Percentiles rank a stretch among this genome's conserved stretches.
Conservation (phyloP, 1,140 invertebrate genomes). For the Nymphalis io region DNA sequence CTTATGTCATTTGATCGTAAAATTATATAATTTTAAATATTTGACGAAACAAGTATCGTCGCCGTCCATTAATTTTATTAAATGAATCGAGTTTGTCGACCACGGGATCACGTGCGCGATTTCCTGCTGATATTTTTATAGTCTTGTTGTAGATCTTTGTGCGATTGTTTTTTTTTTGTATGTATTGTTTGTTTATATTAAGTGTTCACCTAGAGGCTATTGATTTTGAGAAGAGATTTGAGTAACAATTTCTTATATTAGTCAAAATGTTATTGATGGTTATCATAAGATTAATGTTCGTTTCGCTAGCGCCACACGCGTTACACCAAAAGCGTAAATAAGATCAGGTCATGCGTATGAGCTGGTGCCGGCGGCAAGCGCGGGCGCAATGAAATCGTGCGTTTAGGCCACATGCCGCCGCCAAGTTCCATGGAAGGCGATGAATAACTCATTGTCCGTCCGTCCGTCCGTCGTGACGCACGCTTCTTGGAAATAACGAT, state of each 20-base stretch:
- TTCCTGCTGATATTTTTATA: neutral
- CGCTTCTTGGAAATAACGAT: constrained; percentile 69
- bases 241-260: too few species aligned
- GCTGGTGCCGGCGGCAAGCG: constrained; percentile 46
- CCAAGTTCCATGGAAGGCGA: constrained; percentile 74
- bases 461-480: constrained; percentile 75
- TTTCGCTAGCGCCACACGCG: constrained; percentile 4
- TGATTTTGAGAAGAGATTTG: neutral
- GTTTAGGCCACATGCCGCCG: constrained; percentile 73
- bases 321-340: constrained; percentile 55
- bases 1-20: too few species aligned
- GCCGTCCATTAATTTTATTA: neutral
- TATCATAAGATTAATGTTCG: neutral
- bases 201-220: neutral
- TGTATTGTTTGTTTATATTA: neutral
- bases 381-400: constrained; percentile 67
- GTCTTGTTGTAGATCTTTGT: too few species aligned
- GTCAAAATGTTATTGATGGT: neutral
- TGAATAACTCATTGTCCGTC: constrained; percentile 79
- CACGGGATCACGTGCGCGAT: neutral
- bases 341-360: constrained; percentile 63
- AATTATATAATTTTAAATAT: too few species aligned
- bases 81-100: neutral
- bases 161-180: neutral
- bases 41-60: too few species aligned